Evolutionary conservation across 53 echinoderm and acorn worm species (phyloP), one percentile per base, ranked within the genome.

Genomic region (Echinometra lucunter): DNA sequence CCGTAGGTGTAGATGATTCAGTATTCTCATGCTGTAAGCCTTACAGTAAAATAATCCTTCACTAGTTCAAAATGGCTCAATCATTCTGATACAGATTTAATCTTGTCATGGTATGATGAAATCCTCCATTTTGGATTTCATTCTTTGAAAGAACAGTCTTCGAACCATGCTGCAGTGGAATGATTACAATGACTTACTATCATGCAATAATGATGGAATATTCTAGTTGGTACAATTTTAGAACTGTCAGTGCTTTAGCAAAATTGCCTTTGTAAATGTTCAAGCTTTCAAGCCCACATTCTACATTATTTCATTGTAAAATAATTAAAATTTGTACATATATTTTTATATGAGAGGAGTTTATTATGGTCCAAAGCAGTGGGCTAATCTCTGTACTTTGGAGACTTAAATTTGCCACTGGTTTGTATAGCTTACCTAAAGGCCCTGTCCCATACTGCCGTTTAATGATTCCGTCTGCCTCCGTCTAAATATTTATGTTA

Each of bases 341-440:
- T 85, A 85, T 85, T 85, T 85, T 85, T 85, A 85, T 85, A 85
- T 85, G 49, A 85, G 53, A 85, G 85, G 30, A 47, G 53, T 85
- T 85, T 85, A 85, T 85, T 85, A 81, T 80, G 80, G 6, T 47
- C 35, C 42, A 42, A 78, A 35, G 42, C 19, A 38, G 78, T 40
- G 42, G 37, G 23, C 78, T 40, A 21, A 42, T 78, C 1, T 38
- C 17, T 78, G 38, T 78, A 13, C 21, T 42, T 13, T 78, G 42
- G 42, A 23, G 38, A 30, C 42, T 78, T 38, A 12, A 78, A 78
- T 42, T 42, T 78, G 78, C 7, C 78, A 28, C 2, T 11, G 28
- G 23, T 81, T 81, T 38, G 38, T 34, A 40, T 7, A n/a, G 42
- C 7, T 44, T 15, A n/a, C n/a, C n/a, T n/a, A n/a, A n/a, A n/a